These are phyloP conservation scores for Sinosuthora webbiana DNA, from an alignment of 2,113 vertebrate genomes.

Conservation along the genomic window DNA sequence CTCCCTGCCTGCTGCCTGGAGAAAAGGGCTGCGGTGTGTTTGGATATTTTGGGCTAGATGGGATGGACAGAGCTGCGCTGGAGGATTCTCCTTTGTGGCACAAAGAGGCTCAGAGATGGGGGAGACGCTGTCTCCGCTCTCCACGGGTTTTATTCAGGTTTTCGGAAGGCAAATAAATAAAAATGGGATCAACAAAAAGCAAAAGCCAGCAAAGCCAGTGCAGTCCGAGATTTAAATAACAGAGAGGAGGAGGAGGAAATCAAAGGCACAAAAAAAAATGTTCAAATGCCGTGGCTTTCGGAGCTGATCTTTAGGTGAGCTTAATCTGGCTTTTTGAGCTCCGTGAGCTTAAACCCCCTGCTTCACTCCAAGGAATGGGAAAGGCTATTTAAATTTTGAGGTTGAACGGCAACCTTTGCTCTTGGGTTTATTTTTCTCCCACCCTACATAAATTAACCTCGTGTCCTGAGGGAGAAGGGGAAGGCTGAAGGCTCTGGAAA, in stretches of 20 bases:
- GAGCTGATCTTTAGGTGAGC: slow-evolving; percentile 45
- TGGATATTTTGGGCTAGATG: background rate
- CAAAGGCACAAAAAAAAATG: background rate
- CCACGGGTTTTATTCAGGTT: background rate
- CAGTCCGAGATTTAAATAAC: background rate
- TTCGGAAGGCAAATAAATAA: background rate
- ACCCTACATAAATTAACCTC: background rate
- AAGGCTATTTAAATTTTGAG: slow-evolving; percentile 25
- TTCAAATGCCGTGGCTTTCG: slow-evolving; percentile 44
- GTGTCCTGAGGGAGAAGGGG: background rate
- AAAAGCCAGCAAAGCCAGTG: background rate
- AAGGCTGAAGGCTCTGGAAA: background rate
- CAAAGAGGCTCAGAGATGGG: background rate
- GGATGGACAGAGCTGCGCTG: background rate
- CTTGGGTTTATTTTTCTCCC: slow-evolving; percentile 39
- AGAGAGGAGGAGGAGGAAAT: background rate
- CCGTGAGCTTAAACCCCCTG: slow-evolving; percentile 7
- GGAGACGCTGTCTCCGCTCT: background rate
- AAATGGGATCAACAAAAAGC: background rate
- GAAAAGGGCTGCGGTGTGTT: background rate
- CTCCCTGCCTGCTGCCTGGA: background rate
- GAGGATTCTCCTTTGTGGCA: background rate
- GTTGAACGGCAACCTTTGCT: slow-evolving; percentile 27
- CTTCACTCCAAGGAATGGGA: slow-evolving; percentile 38
- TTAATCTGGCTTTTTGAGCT: slow-evolving; percentile 29